Evolutionary conservation across 53 echinoderm and acorn worm genomes (phyloP), one percentile per base, ranked within the genome.

Genomic region (Echinometra lucunter): DNA sequence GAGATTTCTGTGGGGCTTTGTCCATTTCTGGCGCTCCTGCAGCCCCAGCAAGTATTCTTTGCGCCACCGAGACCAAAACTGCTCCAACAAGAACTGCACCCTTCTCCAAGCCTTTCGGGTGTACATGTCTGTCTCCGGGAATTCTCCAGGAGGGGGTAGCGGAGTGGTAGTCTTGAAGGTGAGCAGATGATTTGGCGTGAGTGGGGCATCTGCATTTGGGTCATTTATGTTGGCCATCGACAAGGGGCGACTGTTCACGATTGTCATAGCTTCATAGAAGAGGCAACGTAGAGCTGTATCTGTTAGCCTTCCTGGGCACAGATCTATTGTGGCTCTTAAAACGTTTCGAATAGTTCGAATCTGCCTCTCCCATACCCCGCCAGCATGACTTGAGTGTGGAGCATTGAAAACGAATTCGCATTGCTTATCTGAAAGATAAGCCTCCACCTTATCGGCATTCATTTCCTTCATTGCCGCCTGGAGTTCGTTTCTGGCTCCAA

Each of bases 31-130:
- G 37, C 95, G 94, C 10, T 37, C 25, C 58, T 94, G 85, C 7
- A 96, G 49, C 30, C 60, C 74, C 35, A 70, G 63, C 21, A 95
- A 81, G 82, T 95, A 96, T 53, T 96, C 96, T 34, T 95, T 95
- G 10, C 91, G 66, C 96, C 96, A 96, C 35, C 96, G 94, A 11
- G 74, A 55, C 96, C 96, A 95, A 82, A 96, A 96, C 55, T 91
- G 91, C 53, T 94, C 91, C 0, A 88, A 45, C 21, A 92, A 58
- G 45, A 66, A 95, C 40, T 95, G 95, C 8, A 96, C 92, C 28
- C 92, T 87, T 89, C 95, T 88, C 96, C 96, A 96, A 19, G 88
- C 57, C 82, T 95, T 96, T 66, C 91, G 23, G 38, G 94, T 44
- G 66, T 96, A 95, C 88, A 96, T 37, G 30, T 96, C 96, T 10